phyloP scores from a whole-genome alignment of 2,888 invertebrate species.

The Trachelus stipa region DNA sequence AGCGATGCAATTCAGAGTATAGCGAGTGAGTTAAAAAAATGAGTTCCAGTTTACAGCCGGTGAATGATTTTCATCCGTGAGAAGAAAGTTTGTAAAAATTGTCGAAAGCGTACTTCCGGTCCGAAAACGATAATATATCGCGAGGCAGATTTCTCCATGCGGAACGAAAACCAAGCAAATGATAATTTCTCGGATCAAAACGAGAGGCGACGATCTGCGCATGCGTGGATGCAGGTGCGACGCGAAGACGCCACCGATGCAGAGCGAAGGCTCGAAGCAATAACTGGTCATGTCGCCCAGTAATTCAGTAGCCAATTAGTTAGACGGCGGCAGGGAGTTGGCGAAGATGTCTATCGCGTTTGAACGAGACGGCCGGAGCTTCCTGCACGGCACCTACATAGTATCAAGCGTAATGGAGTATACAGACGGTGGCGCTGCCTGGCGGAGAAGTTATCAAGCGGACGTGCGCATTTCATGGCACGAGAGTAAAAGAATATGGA shows the following conservation, averaged over 20 bases:
- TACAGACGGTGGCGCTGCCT: background rate
- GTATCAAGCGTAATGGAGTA: background rate
- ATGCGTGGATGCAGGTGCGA: background rate
- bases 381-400: background rate
- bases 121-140: background rate
- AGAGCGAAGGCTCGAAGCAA: constrained; percentile 53
- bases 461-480: background rate
- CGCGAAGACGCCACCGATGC: background rate
- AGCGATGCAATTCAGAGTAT: background rate
- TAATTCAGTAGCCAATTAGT: constrained; percentile 65
- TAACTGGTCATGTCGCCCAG: constrained; percentile 58
- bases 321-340: constrained; percentile 53
- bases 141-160: background rate
- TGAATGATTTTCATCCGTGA: background rate
- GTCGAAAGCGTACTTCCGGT: background rate
- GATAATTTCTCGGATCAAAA: background rate
- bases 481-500: background rate
- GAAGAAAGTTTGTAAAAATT: background rate
- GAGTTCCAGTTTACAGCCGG: background rate
- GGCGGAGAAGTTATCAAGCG: background rate
- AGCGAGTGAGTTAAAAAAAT: background rate
- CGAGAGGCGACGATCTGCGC: background rate
- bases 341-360: constrained; percentile 56
- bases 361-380: constrained; percentile 24
- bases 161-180: background rate